Evolutionary conservation across 2,113 vertebrate species (phyloP).

Genomic region (Leucoraja erinaceus): DNA sequence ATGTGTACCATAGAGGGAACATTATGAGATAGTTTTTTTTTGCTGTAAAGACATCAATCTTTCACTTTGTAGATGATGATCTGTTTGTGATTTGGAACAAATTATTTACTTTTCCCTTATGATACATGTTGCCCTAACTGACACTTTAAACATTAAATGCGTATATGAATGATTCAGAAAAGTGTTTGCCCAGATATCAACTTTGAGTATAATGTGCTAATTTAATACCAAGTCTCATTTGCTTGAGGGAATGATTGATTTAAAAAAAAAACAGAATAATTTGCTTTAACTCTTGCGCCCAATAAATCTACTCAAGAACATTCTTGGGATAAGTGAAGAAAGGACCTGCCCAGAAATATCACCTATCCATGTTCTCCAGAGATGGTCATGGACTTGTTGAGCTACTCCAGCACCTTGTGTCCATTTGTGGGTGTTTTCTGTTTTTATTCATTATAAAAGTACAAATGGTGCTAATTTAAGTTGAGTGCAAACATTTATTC

Average conservation of each 20-base stretch:
- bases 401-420: too few species aligned
- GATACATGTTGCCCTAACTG: not conserved
- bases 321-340: too few species aligned
- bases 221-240: not conserved
- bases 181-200: not conserved
- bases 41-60: not conserved
- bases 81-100: not conserved
- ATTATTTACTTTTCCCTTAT: not conserved
- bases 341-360: too few species aligned
- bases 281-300: not conserved
- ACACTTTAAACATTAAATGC: not conserved
- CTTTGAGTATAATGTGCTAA: not conserved
- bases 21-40: not conserved
- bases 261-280: not conserved
- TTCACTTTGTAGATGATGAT: not conserved
- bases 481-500: not conserved
- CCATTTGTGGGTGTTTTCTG: too few species aligned
- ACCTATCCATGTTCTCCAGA: too few species aligned
- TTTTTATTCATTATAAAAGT: not conserved
- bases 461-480: not conserved
- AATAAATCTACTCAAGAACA: not conserved
- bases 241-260: not conserved
- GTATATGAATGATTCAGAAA: constrained; percentile 3
- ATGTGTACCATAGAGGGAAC: not conserved
- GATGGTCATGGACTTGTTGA: too few species aligned